Percentiles rank a stretch among this genome's conserved stretches.
Evolutionary conservation across 2,888 invertebrate genomes (phyloP).

Genomic region (Boloria selene): DNA sequence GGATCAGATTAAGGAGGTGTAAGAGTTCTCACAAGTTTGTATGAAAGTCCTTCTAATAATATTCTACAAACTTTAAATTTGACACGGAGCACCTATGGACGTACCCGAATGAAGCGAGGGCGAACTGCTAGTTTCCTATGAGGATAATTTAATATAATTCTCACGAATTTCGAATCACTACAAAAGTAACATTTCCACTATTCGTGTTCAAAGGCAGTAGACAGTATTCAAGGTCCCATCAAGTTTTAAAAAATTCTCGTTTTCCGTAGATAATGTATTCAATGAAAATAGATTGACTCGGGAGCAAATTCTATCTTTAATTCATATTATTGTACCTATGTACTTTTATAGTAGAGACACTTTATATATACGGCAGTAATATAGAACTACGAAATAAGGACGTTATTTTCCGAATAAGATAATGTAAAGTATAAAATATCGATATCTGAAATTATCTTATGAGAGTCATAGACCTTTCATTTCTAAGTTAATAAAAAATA

Average conservation of each 20-base stretch:
- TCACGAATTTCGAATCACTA: neutral
- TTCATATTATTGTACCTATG: conserved; percentile 8
- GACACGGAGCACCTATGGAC: too few relatives aligned
- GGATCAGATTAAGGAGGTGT: too few relatives aligned
- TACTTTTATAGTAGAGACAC: neutral
- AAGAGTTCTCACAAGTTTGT: too few relatives aligned
- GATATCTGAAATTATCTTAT: too few relatives aligned
- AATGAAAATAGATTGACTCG: conserved; percentile 36
- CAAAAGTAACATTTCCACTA: neutral
- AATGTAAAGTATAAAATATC: too few relatives aligned
- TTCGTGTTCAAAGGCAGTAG: neutral
- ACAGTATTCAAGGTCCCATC: conserved; percentile 11
- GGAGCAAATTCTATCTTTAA: conserved; percentile 33
- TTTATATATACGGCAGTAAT: neutral
- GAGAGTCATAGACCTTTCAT: too few relatives aligned
- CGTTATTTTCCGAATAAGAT: neutral
- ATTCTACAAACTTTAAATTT: too few relatives aligned
- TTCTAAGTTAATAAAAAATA: too few relatives aligned
- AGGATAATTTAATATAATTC: too few relatives aligned
- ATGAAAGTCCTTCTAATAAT: too few relatives aligned
- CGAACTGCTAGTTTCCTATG: too few relatives aligned
- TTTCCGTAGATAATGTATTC: conserved; percentile 51
- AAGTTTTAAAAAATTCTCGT: conserved; percentile 32
- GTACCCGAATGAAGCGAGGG: too few relatives aligned
- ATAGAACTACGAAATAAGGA: neutral